Evolutionary conservation across 2,797 vertebrate genomes (phyloP).

Genomic region (Pangasius djambal): DNA sequence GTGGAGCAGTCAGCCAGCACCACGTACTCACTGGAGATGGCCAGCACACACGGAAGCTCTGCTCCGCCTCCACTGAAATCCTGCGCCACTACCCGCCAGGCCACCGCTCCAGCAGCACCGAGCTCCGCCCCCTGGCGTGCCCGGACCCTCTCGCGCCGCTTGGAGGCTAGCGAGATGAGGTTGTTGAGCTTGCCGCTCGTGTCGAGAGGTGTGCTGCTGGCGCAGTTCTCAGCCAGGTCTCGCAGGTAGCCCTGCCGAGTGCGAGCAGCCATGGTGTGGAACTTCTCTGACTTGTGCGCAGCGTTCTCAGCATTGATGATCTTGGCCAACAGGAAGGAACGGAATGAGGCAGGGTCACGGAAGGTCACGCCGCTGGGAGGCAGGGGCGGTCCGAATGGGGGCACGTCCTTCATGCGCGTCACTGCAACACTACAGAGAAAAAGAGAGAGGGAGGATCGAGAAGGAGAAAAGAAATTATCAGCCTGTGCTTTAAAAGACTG

Average conservation of each 20-base stretch:
- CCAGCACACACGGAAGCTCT: constrained; percentile 81
- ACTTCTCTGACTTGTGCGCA: constrained; percentile 93
- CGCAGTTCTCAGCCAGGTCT: constrained; percentile 88
- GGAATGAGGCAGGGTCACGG: constrained; percentile 83
- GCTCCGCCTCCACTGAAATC: constrained; percentile 83
- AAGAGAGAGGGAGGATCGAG: neutral
- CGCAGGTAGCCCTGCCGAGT: constrained; percentile 91
- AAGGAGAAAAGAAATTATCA: neutral
- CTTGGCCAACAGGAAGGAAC: constrained; percentile 91
- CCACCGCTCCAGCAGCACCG: constrained; percentile 79
- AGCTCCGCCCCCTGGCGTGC: constrained; percentile 82
- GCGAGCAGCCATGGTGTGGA: constrained; percentile 92
- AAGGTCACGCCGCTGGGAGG: constrained; percentile 80
- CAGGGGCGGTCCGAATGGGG: constrained; percentile 89
- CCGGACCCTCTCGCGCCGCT: constrained; percentile 85
- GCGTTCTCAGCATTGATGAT: constrained; percentile 91
- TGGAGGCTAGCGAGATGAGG: constrained; percentile 89
- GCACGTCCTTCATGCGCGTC: constrained; percentile 94
- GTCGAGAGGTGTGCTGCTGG: constrained; percentile 85
- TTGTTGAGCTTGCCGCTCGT: constrained; percentile 86
- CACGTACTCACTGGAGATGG: constrained; percentile 84
- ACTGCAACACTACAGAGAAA: constrained; percentile 84
- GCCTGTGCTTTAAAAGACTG: neutral
- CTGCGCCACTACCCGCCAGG: constrained; percentile 84
- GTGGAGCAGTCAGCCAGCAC: constrained; percentile 81